phyloP scores from a whole-genome alignment of 2,113 vertebrate species.

The Corynorhinus townsendii region DNA sequence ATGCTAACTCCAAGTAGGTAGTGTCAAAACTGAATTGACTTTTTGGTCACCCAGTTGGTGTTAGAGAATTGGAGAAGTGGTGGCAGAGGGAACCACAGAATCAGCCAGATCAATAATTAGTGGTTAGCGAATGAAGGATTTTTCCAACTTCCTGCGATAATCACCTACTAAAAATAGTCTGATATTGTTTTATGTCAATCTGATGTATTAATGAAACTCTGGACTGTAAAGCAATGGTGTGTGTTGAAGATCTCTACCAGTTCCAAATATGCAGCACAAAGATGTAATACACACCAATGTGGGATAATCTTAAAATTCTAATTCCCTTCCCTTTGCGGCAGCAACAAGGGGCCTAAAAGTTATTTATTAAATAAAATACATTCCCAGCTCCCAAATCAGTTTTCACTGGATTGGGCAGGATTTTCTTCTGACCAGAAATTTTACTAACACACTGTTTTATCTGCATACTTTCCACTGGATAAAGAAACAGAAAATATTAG shows the following conservation, averaged over 20 bases:
- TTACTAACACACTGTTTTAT: neutral
- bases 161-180: neutral
- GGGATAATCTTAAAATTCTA: neutral
- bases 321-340: neutral
- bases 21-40: neutral
- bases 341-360: neutral
- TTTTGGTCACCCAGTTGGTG: neutral
- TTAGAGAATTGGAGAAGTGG: neutral
- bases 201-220: neutral
- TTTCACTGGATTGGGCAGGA: neutral
- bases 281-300: neutral
- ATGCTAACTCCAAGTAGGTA: neutral
- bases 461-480: neutral
- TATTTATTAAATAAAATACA: neutral
- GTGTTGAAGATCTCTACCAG: neutral
- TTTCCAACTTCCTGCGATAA: neutral
- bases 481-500: slow-evolving; percentile 31
- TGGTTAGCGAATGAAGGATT: neutral
- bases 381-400: neutral
- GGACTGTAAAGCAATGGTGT: neutral
- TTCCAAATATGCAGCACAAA: neutral
- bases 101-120: neutral
- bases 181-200: neutral
- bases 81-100: neutral
- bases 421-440: neutral